Base-by-base conservation (phyloP, 2,113 vertebrate species). In the Gallinago media region DNA sequence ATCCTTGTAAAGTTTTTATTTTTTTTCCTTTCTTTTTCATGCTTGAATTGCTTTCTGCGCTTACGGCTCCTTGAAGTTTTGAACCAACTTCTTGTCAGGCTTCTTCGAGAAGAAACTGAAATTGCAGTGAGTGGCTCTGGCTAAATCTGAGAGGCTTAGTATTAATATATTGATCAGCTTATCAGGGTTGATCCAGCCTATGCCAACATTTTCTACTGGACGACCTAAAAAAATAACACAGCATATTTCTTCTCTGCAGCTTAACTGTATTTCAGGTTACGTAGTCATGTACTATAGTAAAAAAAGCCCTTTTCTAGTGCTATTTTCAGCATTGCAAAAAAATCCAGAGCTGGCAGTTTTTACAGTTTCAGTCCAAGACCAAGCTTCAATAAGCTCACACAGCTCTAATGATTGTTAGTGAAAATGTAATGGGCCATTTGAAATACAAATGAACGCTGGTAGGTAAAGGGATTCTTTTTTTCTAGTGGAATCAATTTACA, bases 401-500 rank as follows among this genome's bases (percentile, higher is more conserved):
- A 93, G 89, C 89, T 78, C 91, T 97, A 96, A 97, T 92, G 95
- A 95, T 95, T 97, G 96, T 96, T 96, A 97, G 94, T 93, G 94
- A 79, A 97, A 97, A 96, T 79, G 95, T 96, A 96, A 97, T 97
- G 96, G 96, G 81, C 94, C 95, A 93, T 97, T 97, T 95, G 96
- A 94, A 97, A 93, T 95, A 96, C 95, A 96, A 96, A 96, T 95
- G 95, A 96, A 96, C 11, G 40, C 29, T 55, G 84, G 92, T 86
- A 94, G 93, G 94, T 96, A 96, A 89, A 94, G 85, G 81, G 84
- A 38, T 84, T 68, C 76, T 86, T 82, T 85, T 49, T 76, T 91
- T 95, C 86, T 38, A 86, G 78, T 78, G 70, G 95, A 97, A 96
- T 95, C 96, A 96, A 96, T 97, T 96, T 97, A 97, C 95, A 95